Evolutionary conservation across 2,888 invertebrate genomes (phyloP).

Genomic region (Melikaiella ostensackeni): DNA sequence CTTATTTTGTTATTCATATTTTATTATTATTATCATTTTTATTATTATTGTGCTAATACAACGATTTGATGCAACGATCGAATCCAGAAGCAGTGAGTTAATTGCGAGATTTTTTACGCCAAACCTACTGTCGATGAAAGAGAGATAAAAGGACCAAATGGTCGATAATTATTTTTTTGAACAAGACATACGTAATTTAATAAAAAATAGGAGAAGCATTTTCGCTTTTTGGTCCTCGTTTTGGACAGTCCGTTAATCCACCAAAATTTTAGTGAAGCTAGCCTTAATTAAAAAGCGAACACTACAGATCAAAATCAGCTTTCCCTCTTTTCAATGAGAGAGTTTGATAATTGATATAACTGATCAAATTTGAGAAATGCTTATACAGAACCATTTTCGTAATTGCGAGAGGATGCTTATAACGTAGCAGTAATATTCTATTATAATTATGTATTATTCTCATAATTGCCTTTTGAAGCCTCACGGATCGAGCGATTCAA

Average conservation of each 20-base stretch:
- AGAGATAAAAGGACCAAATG: conserved; percentile 18
- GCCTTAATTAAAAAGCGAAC: conserved; percentile 9
- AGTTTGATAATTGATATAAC: conserved; percentile 11
- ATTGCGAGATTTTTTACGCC: conserved; percentile 46
- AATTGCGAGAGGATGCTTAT: conserved; percentile 34
- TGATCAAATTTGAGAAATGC: conserved; percentile 15
- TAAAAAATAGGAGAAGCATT: conserved; percentile 30
- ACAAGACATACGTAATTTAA: conserved; percentile 49
- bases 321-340: background rate
- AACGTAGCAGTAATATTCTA: conserved; percentile 10
- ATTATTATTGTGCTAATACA: conserved; percentile 63
- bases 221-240: conserved; percentile 22
- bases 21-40: conserved; percentile 53
- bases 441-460: background rate
- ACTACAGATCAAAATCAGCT: background rate
- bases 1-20: conserved; percentile 47
- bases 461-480: background rate
- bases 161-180: conserved; percentile 34
- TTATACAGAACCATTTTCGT: conserved; percentile 20
- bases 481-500: conserved; percentile 46
- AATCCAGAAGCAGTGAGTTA: conserved; percentile 46
- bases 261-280: conserved; percentile 17
- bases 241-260: conserved; percentile 18
- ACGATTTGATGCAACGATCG: conserved; percentile 71
- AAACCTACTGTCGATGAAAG: conserved; percentile 43